A percentile compares a stretch with the other conserved stretches of the same genome.
phyloP scores from a whole-genome alignment of 2,113 vertebrate genomes.

The Ciconia stormi region DNA sequence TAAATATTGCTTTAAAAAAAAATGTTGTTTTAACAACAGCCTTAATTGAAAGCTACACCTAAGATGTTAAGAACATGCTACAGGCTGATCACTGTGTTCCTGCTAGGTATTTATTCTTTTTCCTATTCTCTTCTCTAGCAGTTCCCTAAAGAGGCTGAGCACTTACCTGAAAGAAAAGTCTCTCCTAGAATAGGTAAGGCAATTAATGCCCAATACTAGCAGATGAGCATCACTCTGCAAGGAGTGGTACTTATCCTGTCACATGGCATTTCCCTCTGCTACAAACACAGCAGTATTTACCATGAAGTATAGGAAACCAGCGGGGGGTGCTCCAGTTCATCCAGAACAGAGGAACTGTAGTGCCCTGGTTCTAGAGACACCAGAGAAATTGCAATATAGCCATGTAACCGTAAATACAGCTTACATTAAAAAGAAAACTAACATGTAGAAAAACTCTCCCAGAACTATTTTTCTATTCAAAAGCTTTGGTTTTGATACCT shows the following conservation, averaged over 20 bases:
- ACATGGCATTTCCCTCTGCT: not conserved
- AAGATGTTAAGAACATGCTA: not conserved
- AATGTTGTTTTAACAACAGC: not conserved
- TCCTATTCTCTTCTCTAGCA: not conserved
- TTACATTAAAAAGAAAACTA: not conserved
- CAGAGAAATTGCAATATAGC: not conserved
- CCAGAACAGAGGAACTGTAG: not conserved
- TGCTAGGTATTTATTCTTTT: not conserved
- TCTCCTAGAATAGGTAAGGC: not conserved
- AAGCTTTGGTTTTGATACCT: not conserved
- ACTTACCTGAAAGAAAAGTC: not conserved
- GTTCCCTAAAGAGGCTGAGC: not conserved
- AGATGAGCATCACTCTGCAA: not conserved
- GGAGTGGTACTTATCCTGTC: not conserved
- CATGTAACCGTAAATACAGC: not conserved
- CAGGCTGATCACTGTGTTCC: not conserved
- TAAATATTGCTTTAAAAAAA: not conserved
- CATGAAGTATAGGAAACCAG: not conserved
- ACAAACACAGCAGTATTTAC: not conserved
- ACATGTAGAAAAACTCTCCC: not conserved
- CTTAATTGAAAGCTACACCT: not conserved
- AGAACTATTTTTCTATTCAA: not conserved
- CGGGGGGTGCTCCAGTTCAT: not conserved
- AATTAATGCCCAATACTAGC: not conserved
- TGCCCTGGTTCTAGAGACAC: not conserved